Evolutionary conservation across 2,888 invertebrate genomes (phyloP), one percentile per base, ranked within the genome.

Genomic region (Rhimphoctona megacephalus): DNA sequence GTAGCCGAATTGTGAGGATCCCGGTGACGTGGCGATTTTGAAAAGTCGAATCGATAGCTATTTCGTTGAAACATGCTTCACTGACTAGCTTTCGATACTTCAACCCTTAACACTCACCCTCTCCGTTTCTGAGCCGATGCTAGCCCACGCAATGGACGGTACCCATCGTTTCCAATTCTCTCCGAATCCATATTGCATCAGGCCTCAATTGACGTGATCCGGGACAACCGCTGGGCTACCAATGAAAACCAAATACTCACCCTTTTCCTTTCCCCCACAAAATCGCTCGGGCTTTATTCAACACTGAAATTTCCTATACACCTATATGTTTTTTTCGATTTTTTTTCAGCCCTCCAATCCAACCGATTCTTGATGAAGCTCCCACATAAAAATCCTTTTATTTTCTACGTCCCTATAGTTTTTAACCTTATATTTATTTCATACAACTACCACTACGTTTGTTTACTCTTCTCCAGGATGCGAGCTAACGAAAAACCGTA

Each of bases 41-140:
- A 69, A 74, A 57, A 25, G 57, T 57, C 46, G 83, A 83, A 87
- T 85, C 88, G 81, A 85, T 87, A 84, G 82, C 88, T 66, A 88
- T 87, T 88, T 73, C 69, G 39, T 69, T 69, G 67, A 77, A 83
- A 85, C 82, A 88, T 83, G 85, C 78, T 87, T 72, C 83, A 83
- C 73, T 78, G 77, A 66, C 70, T 77, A 3, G 83, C 81, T 88
- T 86, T 81, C 82, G 87, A 61, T 76, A 61, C 61, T 30, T 61
- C 61, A 30, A 61, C 22, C 61, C 30, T 25, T 25, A 17, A 72
- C 46, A 52, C 52, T 54, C 54, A 57, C 52, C 36, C 49, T 52
- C 49, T 52, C 17, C 52, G 8, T 36, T 52, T 54, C 36, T 33
- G 54, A n/a, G 52, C 36, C 61, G 30, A 54, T 33, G 54, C 36